A percentile compares a stretch with the other conserved stretches of the same genome.
These are phyloP conservation scores for Drosophila neonasuta DNA, from an alignment of 2,888 invertebrate genomes.

Conservation along the genomic window DNA sequence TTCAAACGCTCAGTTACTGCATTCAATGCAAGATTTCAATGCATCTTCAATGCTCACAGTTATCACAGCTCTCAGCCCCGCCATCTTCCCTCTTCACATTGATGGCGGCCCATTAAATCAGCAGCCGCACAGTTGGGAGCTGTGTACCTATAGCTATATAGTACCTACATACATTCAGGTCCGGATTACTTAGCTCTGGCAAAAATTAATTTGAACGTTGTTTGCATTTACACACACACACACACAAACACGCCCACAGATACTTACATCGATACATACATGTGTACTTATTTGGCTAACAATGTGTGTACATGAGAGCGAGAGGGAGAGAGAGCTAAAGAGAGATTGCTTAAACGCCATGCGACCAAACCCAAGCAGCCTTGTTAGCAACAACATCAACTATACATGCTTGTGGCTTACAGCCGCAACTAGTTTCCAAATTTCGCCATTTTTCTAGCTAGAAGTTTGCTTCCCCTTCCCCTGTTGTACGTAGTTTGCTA, in stretches of 20 bases:
- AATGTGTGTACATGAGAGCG: conserved; percentile 10
- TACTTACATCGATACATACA: neutral
- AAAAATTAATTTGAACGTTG: conserved; percentile 56
- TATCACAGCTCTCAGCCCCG: neutral
- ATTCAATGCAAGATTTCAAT: conserved; percentile 38
- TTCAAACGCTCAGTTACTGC: conserved; percentile 35
- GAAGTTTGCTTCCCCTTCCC: conserved; percentile 8
- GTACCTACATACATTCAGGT: conserved; percentile 4
- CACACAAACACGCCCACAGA: neutral
- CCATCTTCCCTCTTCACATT: neutral
- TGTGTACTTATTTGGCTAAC: conserved; percentile 18
- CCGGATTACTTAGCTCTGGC: conserved; percentile 36
- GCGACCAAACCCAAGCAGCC: conserved; percentile 17
- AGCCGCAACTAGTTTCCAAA: conserved; percentile 47
- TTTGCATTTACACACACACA: conserved; percentile 26
- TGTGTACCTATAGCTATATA: neutral
- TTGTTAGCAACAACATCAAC: conserved; percentile 33
- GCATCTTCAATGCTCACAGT: conserved; percentile 22
- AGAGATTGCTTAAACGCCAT: conserved; percentile 23
- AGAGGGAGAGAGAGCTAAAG: no score
- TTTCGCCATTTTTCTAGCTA: conserved; percentile 33
- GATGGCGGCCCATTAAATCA: conserved; percentile 32
- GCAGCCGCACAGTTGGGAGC: conserved; percentile 4
- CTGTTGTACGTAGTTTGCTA: conserved; percentile 1
- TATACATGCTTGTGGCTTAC: conserved; percentile 15